phyloP scores from a whole-genome alignment of 2,888 invertebrate genomes.

The Anoplius nigerrimus region DNA sequence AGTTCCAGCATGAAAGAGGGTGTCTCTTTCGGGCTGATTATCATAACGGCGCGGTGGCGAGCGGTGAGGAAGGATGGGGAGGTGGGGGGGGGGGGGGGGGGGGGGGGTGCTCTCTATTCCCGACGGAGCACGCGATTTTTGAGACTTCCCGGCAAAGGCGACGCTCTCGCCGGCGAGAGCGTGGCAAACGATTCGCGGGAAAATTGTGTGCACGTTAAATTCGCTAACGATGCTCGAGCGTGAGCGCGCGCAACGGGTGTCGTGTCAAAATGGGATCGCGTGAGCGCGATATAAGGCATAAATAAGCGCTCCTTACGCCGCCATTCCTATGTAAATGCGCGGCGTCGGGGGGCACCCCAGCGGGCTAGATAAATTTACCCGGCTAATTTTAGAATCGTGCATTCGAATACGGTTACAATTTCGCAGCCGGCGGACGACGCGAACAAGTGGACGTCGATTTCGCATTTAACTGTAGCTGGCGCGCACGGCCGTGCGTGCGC shows the following conservation, averaged over 20 bases:
- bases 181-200: too few species aligned
- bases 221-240: conserved; percentile 4
- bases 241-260: conserved; percentile 30
- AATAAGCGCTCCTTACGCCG: conserved; percentile 66
- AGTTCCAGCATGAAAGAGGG: too few species aligned
- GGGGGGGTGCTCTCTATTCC: too few species aligned
- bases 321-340: conserved; percentile 62
- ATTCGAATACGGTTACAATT: conserved; percentile 3
- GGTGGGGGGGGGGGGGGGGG: too few species aligned
- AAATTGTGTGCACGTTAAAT: too few species aligned
- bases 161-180: too few species aligned
- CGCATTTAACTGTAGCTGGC: neutral
- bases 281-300: conserved; percentile 61
- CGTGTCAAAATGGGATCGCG: conserved; percentile 63
- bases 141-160: too few species aligned
- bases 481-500: neutral
- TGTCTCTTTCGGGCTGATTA: too few species aligned
- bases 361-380: conserved; percentile 54
- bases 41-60: too few species aligned
- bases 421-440: neutral
- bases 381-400: conserved; percentile 5
- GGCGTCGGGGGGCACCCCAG: conserved; percentile 21
- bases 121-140: too few species aligned
- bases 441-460: neutral
- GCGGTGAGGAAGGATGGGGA: too few species aligned